Conservation (phyloP, 2,113 vertebrate species). For the Siniperca chuatsi region DNA sequence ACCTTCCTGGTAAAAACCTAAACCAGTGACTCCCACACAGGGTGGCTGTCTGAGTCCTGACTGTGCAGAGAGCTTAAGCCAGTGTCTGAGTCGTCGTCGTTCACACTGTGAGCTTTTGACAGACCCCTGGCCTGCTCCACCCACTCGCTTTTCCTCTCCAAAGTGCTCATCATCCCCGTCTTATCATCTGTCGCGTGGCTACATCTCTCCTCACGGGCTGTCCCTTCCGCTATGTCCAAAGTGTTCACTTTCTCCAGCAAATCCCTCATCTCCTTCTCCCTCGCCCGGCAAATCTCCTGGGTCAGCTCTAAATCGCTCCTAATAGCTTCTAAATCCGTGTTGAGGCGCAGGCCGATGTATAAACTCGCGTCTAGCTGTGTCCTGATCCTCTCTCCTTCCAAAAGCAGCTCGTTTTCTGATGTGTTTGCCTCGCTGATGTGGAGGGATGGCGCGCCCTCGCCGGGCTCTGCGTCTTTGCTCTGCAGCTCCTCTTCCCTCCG, state of each 20-base stretch:
- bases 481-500: conserved; percentile 87
- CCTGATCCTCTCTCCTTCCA: conserved; percentile 89
- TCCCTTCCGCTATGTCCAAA: conserved; percentile 78
- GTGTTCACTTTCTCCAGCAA: conserved; percentile 88
- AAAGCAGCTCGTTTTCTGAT: conserved; percentile 80
- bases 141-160: conserved; percentile 82
- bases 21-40: conserved; percentile 92
- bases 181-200: conserved; percentile 30
- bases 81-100: conserved; percentile 96
- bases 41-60: conserved; percentile 92
- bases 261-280: conserved; percentile 88
- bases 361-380: conserved; percentile 93
- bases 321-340: conserved; percentile 91
- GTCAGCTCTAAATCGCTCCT: conserved; percentile 87
- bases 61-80: conserved; percentile 97
- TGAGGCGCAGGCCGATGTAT: conserved; percentile 93
- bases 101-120: conserved; percentile 84
- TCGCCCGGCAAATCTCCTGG: conserved; percentile 86
- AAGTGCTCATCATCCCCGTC: conserved; percentile 44
- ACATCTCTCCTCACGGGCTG: conserved; percentile 32
- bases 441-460: conserved; percentile 11
- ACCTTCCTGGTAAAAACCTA: conserved; percentile 68
- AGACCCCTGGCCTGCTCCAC: conserved; percentile 87
- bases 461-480: conserved; percentile 70
- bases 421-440: conserved; percentile 8